A percentile compares a stretch with the other conserved stretches of the same genome.
Conservation (phyloP, 2,888 invertebrate species). For the Eucera pruinosa region DNA sequence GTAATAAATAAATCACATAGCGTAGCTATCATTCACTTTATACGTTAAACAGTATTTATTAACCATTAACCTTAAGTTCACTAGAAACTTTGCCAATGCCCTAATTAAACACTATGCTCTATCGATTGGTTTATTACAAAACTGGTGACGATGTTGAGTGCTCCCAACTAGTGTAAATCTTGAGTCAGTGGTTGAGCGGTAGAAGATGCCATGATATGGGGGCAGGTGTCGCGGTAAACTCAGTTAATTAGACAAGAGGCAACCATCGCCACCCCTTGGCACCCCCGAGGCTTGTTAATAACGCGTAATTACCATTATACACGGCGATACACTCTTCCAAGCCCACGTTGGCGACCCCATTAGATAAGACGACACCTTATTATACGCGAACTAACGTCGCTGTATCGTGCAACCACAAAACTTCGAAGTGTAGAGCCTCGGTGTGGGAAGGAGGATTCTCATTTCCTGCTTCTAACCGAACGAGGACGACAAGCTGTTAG, state of each 20-base stretch:
- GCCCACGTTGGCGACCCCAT: conserved; percentile 81
- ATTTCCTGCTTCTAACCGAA: conserved; percentile 34
- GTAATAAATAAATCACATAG: no score
- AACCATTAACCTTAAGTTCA: no score
- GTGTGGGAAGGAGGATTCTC: conserved; percentile 39
- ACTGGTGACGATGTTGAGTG: conserved; percentile 43
- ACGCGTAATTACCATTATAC: conserved; percentile 85
- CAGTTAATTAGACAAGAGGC: conserved; percentile 85
- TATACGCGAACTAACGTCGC: conserved; percentile 77
- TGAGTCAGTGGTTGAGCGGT: conserved; percentile 82
- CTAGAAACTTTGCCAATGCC: no score
- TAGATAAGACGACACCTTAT: conserved; percentile 85
- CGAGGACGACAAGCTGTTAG: conserved; percentile 20
- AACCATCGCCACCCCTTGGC: conserved; percentile 80
- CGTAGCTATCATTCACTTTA: no score
- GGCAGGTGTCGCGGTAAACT: conserved; percentile 85
- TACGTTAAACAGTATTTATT: no score
- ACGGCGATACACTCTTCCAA: conserved; percentile 84
- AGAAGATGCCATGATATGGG: conserved; percentile 82
- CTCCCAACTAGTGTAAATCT: conserved; percentile 78
- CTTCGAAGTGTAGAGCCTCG: conserved; percentile 59
- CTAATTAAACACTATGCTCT: neutral
- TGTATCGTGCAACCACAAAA: conserved; percentile 70
- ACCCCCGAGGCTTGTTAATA: conserved; percentile 84
- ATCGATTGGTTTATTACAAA: conserved; percentile 40